These are phyloP conservation scores for Andrena minutula DNA, from an alignment of 2,888 invertebrate genomes.

Conservation along the genomic window DNA sequence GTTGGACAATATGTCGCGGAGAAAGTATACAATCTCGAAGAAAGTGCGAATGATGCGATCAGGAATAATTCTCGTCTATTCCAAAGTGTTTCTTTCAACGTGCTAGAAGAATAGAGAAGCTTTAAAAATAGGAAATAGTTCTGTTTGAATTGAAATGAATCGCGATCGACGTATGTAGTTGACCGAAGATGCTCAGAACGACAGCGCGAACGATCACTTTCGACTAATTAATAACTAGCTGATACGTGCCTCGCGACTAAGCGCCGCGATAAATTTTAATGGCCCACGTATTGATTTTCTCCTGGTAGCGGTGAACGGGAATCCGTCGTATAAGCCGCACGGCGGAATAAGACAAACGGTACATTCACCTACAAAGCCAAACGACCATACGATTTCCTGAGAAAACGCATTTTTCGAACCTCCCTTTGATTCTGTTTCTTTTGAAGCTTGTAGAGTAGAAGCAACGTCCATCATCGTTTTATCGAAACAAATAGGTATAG, in stretches of 20 bases:
- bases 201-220: constrained; percentile 1
- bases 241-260: constrained; percentile 13
- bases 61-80: neutral
- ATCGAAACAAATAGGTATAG: constrained; percentile 2
- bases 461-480: neutral
- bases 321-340: constrained; percentile 11
- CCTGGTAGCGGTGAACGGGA: constrained; percentile 24
- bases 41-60: constrained; percentile 13
- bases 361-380: constrained; percentile 58
- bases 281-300: constrained; percentile 46
- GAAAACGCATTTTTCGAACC: constrained; percentile 21
- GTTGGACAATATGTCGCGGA: neutral
- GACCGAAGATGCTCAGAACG: no score
- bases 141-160: neutral
- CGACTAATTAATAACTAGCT: constrained; percentile 37
- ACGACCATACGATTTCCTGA: constrained; percentile 36
- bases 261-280: constrained; percentile 31
- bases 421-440: constrained; percentile 11
- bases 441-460: neutral
- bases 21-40: constrained; percentile 36
- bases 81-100: neutral
- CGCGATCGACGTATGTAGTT: neutral
- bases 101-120: no score
- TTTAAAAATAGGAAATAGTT: neutral
- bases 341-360: constrained; percentile 57